A percentile compares a stretch with the other conserved stretches of the same genome.
phyloP scores from a whole-genome alignment of 1,140 invertebrate species.

The Ridgeia piscesae region DNA sequence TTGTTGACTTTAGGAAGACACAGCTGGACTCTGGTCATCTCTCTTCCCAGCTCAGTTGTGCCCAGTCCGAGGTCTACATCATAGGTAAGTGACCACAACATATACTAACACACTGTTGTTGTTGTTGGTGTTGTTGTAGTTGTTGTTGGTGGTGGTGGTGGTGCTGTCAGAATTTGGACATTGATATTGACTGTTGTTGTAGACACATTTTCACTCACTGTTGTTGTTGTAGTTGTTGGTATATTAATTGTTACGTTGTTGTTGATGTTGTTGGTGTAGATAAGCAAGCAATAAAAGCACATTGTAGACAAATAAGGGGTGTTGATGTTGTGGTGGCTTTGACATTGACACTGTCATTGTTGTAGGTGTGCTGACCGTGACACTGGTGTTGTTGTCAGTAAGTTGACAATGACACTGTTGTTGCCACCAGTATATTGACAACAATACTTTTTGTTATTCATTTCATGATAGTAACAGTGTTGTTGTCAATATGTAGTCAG shows the following conservation, averaged over 20 bases:
- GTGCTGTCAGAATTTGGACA: not conserved
- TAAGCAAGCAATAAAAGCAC: no score
- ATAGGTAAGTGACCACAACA: conserved; percentile 34
- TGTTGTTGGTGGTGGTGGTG: no score
- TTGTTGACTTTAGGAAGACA: conserved; percentile 16
- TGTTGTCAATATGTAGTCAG: no score
- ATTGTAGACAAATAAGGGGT: no score
- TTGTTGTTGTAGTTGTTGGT: no score
- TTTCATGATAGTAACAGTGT: no score
- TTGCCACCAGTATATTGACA: no score
- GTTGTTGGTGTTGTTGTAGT: not conserved
- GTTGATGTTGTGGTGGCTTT: no score
- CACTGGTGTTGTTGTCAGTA: not conserved
- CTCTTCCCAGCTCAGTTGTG: conserved; percentile 37
- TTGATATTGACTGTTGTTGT: not conserved
- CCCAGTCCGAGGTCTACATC: conserved; percentile 33
- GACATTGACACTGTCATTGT: not conserved
- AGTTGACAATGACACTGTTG: not conserved
- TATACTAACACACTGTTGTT: not conserved
- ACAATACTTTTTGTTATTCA: no score
- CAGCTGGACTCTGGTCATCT: conserved; percentile 37
- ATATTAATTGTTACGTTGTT: no score
- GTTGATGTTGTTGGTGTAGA: no score
- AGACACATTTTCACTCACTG: not conserved
- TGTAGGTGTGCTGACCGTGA: not conserved